These are phyloP conservation scores for Ochropleura leucogaster DNA, from an alignment of 2,888 invertebrate species.

Conservation along the genomic window DNA sequence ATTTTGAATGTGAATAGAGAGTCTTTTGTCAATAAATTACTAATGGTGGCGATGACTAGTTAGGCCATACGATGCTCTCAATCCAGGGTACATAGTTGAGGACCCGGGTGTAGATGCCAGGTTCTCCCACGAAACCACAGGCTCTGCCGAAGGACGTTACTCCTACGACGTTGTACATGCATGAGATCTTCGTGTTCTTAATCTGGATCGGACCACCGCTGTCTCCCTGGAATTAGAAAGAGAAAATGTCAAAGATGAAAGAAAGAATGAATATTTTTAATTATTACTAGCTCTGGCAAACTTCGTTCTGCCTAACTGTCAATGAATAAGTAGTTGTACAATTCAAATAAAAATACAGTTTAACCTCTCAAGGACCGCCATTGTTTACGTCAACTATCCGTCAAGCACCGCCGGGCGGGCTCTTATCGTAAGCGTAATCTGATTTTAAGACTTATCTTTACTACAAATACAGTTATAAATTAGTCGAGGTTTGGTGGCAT, in stretches of 20 bases:
- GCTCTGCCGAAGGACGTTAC: slow-evolving; percentile 73
- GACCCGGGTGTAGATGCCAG: slow-evolving; percentile 91
- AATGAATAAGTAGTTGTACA: too few relatives aligned
- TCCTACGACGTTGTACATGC: slow-evolving; percentile 44
- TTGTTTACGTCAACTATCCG: too few relatives aligned
- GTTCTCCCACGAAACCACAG: slow-evolving; percentile 83
- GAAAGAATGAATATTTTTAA: too few relatives aligned
- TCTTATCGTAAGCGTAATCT: too few relatives aligned
- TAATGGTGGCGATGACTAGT: slow-evolving; percentile 6
- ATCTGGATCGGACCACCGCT: slow-evolving; percentile 51
- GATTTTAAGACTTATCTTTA: too few relatives aligned
- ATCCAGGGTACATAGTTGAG: slow-evolving; percentile 90
- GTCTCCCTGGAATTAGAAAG: slow-evolving; percentile 39
- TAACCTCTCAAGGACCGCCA: too few relatives aligned
- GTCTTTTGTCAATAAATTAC: neutral
- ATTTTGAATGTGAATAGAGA: neutral
- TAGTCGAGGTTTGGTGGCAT: too few relatives aligned
- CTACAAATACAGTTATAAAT: too few relatives aligned
- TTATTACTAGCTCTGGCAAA: too few relatives aligned
- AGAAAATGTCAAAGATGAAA: neutral
- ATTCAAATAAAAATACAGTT: too few relatives aligned
- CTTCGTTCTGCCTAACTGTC: too few relatives aligned
- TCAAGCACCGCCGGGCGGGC: too few relatives aligned
- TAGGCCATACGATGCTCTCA: slow-evolving; percentile 90
- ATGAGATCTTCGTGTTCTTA: slow-evolving; percentile 30